Evolutionary conservation across 35 echinoderm and acorn worm genomes (phyloP).

Genomic region (Apostichopus parvimensis): DNA sequence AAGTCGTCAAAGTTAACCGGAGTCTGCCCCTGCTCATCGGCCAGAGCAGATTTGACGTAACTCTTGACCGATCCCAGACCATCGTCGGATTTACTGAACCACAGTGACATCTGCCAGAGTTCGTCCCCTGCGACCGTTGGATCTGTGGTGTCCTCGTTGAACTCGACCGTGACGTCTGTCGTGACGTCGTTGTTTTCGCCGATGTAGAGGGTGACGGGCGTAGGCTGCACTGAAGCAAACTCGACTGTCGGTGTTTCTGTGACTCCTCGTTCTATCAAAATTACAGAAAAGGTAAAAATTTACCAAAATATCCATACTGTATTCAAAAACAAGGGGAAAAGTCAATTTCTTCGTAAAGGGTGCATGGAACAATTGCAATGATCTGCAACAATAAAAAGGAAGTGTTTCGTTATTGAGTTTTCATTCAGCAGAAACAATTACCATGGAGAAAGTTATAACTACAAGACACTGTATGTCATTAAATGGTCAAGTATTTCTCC

Average conservation of each 20-base stretch:
- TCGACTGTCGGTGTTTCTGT: constrained; percentile 12
- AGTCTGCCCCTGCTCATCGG: constrained; percentile 13
- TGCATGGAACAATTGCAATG: too few species aligned
- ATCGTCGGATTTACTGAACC: constrained; percentile 42
- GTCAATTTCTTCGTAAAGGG: too few species aligned
- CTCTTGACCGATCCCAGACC: constrained; percentile 28
- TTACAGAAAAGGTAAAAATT: too few species aligned
- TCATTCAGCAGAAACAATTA: too few species aligned
- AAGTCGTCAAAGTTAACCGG: constrained; percentile 52
- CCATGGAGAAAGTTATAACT: too few species aligned
- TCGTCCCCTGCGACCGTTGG: constrained; percentile 11
- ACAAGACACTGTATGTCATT: too few species aligned
- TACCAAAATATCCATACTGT: too few species aligned
- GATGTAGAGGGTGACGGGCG: constrained; percentile 45
- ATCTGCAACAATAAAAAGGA: too few species aligned
- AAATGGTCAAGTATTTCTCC: too few species aligned
- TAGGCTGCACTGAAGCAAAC: constrained; percentile 32
- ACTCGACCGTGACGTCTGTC: constrained; percentile 14
- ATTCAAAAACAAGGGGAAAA: too few species aligned
- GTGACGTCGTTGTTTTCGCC: constrained; percentile 32
- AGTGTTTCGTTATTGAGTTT: too few species aligned
- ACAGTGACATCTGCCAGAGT: constrained; percentile 48
- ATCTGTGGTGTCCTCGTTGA: constrained; percentile 32
- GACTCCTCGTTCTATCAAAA: neutral
- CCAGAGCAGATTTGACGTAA: constrained; percentile 21